Evolutionary conservation across 2,797 vertebrate genomes (phyloP).

Genomic region (Alosa sapidissima): DNA sequence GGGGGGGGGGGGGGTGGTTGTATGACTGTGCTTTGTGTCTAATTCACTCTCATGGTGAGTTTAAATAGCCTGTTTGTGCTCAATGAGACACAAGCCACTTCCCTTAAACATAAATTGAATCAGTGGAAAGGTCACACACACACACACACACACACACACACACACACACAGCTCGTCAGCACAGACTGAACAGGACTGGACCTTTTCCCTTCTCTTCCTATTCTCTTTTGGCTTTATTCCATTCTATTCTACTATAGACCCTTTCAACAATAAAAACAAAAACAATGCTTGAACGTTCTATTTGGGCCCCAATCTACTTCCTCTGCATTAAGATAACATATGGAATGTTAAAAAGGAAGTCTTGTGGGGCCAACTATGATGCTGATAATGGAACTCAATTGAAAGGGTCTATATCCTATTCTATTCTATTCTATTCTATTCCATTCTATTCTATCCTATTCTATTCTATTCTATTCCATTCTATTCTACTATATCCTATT

Average conservation of each 20-base stretch:
- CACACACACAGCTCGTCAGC: background rate
- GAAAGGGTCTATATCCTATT: no score
- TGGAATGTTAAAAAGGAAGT: no score
- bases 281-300: no score
- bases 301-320: no score
- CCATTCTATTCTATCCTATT: no score
- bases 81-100: conserved; percentile 31
- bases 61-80: conserved; percentile 14
- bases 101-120: conserved; percentile 37
- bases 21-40: conserved; percentile 2
- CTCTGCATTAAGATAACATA: no score
- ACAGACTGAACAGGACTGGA: background rate
- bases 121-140: conserved; percentile 31
- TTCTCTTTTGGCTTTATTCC: background rate
- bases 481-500: background rate
- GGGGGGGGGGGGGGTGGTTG: background rate
- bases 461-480: no score
- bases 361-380: no score
- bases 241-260: background rate
- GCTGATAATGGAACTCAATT: no score
- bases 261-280: no score
- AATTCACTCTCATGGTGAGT: conserved; percentile 3
- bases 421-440: no score
- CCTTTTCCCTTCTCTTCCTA: background rate
- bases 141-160: conserved; percentile 19